Evolutionary conservation across 2,113 vertebrate genomes (phyloP).

Genomic region (Rhipidura dahli): DNA sequence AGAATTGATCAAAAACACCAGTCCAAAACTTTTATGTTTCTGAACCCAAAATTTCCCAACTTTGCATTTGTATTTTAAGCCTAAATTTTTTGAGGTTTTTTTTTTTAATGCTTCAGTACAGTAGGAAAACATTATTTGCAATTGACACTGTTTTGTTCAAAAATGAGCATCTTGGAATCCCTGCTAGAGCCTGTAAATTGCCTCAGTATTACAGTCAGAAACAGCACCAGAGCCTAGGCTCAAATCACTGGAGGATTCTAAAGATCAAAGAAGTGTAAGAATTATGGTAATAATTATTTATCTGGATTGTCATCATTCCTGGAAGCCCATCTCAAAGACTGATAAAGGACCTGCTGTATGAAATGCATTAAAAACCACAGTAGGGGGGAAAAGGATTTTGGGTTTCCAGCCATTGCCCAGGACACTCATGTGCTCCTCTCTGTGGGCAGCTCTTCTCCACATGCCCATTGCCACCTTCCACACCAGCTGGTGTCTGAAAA

Average conservation of each 20-base stretch:
- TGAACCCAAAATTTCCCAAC: neutral
- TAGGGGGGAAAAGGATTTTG: neutral
- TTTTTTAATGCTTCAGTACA: neutral
- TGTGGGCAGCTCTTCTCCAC: neutral
- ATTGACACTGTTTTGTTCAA: neutral
- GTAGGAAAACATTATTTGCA: neutral
- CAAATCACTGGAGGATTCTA: neutral
- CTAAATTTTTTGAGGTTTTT: neutral
- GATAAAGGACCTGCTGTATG: neutral
- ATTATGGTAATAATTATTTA: neutral
- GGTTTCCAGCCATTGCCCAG: rapidly evolving
- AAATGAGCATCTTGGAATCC: neutral
- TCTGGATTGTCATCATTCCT: neutral
- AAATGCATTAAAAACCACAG: neutral
- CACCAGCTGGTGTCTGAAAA: rapidly evolving
- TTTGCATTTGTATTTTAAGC: neutral
- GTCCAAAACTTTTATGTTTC: neutral
- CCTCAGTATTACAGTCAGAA: neutral
- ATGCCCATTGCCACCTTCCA: neutral
- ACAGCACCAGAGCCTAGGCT: neutral
- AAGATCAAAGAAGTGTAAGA: neutral
- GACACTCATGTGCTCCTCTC: rapidly evolving
- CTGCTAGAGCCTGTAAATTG: neutral
- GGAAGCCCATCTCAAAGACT: neutral
- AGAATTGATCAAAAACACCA: neutral